Conservation (phyloP, 2,113 vertebrate species). For the Heterotilapia buettikoferi region DNA sequence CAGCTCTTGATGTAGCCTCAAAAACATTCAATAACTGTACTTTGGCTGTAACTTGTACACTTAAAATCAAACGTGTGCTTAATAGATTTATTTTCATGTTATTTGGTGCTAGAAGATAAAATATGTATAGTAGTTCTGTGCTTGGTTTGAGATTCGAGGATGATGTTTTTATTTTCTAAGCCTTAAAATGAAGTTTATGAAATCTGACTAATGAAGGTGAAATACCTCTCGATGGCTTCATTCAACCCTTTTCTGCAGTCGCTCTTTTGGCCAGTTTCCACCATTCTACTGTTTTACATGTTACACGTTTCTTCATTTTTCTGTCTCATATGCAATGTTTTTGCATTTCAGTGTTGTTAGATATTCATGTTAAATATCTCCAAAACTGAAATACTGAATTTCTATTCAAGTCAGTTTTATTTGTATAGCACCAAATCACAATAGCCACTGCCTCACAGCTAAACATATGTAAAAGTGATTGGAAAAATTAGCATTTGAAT, state of each 20-base stretch:
- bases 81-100: not conserved
- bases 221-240: not conserved
- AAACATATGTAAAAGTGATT: not conserved
- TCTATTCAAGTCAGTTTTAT: not conserved
- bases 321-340: not conserved
- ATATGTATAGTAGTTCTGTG: not conserved
- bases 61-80: not conserved
- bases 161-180: not conserved
- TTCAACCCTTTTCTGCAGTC: not conserved
- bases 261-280: not conserved
- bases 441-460: not conserved
- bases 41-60: not conserved
- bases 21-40: not conserved
- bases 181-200: not conserved
- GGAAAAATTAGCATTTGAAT: not conserved
- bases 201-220: not conserved
- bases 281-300: not conserved
- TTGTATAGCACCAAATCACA: not conserved
- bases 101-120: constrained; percentile 20
- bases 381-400: not conserved
- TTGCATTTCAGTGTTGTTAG: not conserved
- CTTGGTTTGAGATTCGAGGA: not conserved
- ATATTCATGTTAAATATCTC: not conserved
- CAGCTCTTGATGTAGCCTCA: constrained; percentile 1
- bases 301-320: not conserved